Base-by-base conservation (phyloP, 2,797 vertebrate species). In the Acipenser ruthenus region DNA sequence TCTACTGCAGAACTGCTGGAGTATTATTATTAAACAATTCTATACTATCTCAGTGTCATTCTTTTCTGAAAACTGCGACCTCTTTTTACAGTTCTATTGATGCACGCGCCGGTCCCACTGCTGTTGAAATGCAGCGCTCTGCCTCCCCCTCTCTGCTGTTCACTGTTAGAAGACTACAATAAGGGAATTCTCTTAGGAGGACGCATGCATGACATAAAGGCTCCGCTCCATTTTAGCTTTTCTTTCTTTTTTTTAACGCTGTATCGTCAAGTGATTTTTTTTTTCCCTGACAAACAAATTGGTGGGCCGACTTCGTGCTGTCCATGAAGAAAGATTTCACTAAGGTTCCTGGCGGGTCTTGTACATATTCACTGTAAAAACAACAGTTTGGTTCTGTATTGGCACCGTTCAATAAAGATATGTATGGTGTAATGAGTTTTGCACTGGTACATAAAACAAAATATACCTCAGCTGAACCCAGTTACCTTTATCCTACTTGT, bases 91-190 rank as follows among this genome's bases (percentile, higher is more conserved):
- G 56, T 64, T 62, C 51, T 9, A 65, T 69, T 59, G 68, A 71
- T 71, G 69, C 55, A 49, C 56, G 65, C 15, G 6, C 8, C 55
- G 68, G 65, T 66, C 65, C 12, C 61, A 68, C 65, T 53, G 63
- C 66, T 55, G 59, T 68, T 72, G 69, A 75, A 76, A 77, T 77
- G 75, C 70, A 72, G 62, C 66, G 71, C 50, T 60, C 68, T 72
- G 63, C 67, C 63, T 67, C 13, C 62, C 47, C 51, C 64, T 62
- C 49, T 53, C 51, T 66, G 58, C 65, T 58, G 49, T 50, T 68
- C 69, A 65, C 58, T 37, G 2, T 37, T 37, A 37, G 23, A 37
- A 37, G 23, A 37, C 2, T 37, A 37, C 23, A 37, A 37, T 37
- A 37, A 37, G 53, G 48, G 63, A 67, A 72, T 64, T 65, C 53